These are phyloP conservation scores for Ambastaia sidthimunki DNA, from an alignment of 2,797 vertebrate species.

Conservation along the genomic window DNA sequence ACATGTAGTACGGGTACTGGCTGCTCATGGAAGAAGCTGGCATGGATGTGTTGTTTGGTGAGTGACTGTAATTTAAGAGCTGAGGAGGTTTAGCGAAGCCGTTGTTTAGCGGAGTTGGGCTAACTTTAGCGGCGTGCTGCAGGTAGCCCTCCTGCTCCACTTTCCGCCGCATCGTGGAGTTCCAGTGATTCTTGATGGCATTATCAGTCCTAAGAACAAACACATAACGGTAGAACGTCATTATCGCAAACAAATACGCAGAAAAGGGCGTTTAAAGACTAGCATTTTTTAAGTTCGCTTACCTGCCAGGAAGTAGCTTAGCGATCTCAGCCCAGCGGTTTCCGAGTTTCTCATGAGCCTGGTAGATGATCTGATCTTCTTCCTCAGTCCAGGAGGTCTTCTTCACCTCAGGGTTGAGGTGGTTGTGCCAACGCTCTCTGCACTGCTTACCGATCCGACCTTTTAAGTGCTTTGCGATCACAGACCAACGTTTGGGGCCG, in stretches of 20 bases:
- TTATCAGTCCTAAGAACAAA: constrained; percentile 93
- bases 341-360: constrained; percentile 97
- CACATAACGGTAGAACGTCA: background rate
- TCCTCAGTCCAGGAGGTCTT: constrained; percentile 99
- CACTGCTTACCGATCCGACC: constrained; percentile 99
- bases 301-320: constrained; percentile 98
- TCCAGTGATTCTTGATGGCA: constrained; percentile 99
- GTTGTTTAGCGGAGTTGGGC: constrained; percentile 74
- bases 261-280: no score
- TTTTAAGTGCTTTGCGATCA: constrained; percentile 98
- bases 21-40: constrained; percentile 76
- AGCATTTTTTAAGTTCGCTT: no score
- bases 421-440: constrained; percentile 99
- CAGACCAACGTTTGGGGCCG: constrained; percentile 98
- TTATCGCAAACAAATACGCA: no score
- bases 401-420: constrained; percentile 99
- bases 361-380: constrained; percentile 98
- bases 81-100: constrained; percentile 84
- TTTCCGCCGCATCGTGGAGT: constrained; percentile 98
- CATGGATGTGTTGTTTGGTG: constrained; percentile 75
- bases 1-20: constrained; percentile 88
- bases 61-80: constrained; percentile 83
- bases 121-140: constrained; percentile 84
- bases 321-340: constrained; percentile 99
- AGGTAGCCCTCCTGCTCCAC: constrained; percentile 99